These are phyloP conservation scores for Lepus townsendii DNA, from an alignment of 2,797 vertebrate genomes.

Conservation along the genomic window DNA sequence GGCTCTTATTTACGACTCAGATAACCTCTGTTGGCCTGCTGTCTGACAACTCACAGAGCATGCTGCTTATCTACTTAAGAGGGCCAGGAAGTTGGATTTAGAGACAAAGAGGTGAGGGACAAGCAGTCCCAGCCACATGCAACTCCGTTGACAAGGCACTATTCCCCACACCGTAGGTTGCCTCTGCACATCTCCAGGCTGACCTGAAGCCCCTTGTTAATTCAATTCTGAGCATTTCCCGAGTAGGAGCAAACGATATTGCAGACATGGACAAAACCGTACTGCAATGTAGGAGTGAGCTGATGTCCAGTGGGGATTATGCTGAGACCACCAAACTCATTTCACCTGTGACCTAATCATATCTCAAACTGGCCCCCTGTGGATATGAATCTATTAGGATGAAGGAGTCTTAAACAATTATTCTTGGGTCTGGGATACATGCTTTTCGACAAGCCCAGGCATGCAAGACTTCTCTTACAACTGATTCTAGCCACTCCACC, in stretches of 20 bases:
- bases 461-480: slow-evolving; percentile 56
- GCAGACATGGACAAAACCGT: slow-evolving; percentile 76
- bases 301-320: slow-evolving; percentile 79
- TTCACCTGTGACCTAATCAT: slow-evolving; percentile 86
- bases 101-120: slow-evolving; percentile 45
- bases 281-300: slow-evolving; percentile 29
- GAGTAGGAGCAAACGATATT: slow-evolving; percentile 77
- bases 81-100: background rate
- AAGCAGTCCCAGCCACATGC: background rate
- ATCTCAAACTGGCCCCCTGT: slow-evolving; percentile 84
- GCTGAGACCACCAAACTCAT: slow-evolving; percentile 83
- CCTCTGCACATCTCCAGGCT: slow-evolving; percentile 48
- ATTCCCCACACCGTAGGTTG: background rate
- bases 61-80: slow-evolving; percentile 31
- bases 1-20: slow-evolving; percentile 51
- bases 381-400: slow-evolving; percentile 87
- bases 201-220: slow-evolving; percentile 76
- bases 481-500: background rate
- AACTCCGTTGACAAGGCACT: slow-evolving; percentile 11
- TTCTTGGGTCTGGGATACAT: slow-evolving; percentile 70
- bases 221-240: slow-evolving; percentile 77
- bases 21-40: slow-evolving; percentile 25
- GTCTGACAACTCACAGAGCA: slow-evolving; percentile 37
- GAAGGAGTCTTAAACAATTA: slow-evolving; percentile 87
- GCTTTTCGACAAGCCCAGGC: slow-evolving; percentile 76